Conservation (phyloP, 2,113 vertebrate genomes). For the Rhabdomys dilectus region DNA sequence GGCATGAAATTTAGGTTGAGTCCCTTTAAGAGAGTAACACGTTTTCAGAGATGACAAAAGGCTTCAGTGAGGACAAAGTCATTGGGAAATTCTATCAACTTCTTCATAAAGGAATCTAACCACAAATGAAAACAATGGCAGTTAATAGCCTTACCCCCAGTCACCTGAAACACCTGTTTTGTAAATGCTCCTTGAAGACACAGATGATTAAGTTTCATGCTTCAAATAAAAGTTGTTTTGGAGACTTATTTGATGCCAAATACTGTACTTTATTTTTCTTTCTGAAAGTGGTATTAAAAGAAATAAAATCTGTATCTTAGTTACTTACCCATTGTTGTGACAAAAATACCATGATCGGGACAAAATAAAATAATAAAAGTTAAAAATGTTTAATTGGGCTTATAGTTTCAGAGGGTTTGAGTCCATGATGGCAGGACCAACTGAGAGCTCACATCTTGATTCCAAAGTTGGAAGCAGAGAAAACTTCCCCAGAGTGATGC, state of each 20-base stretch:
- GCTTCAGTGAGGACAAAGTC: neutral
- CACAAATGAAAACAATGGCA: neutral
- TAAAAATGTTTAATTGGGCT: neutral
- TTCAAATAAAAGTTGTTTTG: neutral
- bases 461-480: neutral
- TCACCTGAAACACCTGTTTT: neutral
- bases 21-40: neutral
- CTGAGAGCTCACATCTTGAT: neutral
- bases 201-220: neutral
- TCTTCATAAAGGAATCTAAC: neutral
- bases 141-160: neutral
- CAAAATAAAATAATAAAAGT: neutral
- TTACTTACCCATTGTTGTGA: neutral
- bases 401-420: neutral
- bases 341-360: neutral
- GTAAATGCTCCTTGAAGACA: constrained; percentile 7
- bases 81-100: neutral
- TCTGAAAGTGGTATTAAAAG: neutral
- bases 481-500: neutral
- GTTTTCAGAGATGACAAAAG: neutral
- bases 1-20: neutral
- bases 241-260: neutral
- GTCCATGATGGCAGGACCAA: neutral
- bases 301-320: neutral
- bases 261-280: neutral